A percentile compares a stretch with the other conserved stretches of the same genome.
Conservation (phyloP, 1,140 invertebrate genomes). For the Drosophila athabasca region DNA sequence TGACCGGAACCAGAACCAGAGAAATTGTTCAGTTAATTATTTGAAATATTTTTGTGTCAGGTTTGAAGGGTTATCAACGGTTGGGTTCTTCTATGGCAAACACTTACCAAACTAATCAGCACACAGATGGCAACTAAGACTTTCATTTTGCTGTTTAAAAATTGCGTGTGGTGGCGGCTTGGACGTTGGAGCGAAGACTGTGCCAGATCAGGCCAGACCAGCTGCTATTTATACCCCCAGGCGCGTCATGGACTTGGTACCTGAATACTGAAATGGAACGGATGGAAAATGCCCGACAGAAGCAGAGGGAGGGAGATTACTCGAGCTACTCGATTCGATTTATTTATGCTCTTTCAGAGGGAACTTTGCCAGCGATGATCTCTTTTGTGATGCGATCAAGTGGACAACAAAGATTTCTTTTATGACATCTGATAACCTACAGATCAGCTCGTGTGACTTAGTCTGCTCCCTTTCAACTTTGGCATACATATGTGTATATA, state of each 20-base stretch:
- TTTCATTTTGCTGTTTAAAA: slow-evolving; percentile 51
- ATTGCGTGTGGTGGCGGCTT: neutral
- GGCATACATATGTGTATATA: slow-evolving; percentile 1
- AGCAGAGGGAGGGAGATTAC: slow-evolving; percentile 1
- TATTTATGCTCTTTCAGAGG: slow-evolving; percentile 4
- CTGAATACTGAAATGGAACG: slow-evolving; percentile 22
- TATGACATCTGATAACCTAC: slow-evolving; percentile 37
- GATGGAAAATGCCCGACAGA: slow-evolving; percentile 15
- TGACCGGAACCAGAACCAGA: too few species aligned
- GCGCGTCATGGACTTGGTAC: slow-evolving; percentile 45
- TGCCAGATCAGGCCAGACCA: slow-evolving; percentile 4
- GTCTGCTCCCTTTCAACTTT: slow-evolving; percentile 32
- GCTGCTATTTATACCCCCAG: slow-evolving; percentile 58
- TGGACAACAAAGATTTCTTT: slow-evolving; percentile 41
- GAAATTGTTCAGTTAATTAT: neutral
- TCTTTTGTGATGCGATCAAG: slow-evolving; percentile 29
- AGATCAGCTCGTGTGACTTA: neutral
- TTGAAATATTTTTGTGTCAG: neutral
- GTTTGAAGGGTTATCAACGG: slow-evolving; percentile 15
- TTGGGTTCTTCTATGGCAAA: neutral
- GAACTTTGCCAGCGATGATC: neutral
- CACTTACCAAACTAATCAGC: slow-evolving; percentile 59
- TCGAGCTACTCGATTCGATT: neutral
- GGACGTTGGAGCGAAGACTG: slow-evolving; percentile 48
- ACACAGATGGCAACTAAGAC: slow-evolving; percentile 53